Conservation (phyloP, 2,113 vertebrate species). For the Tursiops truncatus region DNA sequence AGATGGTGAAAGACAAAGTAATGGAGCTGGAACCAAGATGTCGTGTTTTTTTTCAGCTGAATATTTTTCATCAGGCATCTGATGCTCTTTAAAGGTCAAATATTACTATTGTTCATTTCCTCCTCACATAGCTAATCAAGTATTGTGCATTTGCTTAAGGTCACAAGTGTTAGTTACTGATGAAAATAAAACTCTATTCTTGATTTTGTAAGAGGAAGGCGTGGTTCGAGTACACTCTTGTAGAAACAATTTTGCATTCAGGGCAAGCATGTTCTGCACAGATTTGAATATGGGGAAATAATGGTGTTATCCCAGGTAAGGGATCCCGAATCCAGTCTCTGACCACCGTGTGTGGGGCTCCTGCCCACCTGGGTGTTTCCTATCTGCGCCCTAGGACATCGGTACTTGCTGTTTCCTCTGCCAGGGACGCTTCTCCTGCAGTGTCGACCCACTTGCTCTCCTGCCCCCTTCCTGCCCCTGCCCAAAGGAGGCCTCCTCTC, state of each 20-base stretch:
- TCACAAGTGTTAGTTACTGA: neutral
- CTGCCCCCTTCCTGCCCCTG: too few species aligned
- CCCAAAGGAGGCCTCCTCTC: neutral
- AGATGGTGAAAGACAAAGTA: neutral
- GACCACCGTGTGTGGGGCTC: fast-evolving
- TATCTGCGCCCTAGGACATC: neutral
- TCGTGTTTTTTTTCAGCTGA: neutral
- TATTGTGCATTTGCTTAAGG: conserved; percentile 28
- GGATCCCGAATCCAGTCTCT: fast-evolving
- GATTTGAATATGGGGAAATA: neutral
- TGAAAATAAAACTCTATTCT: neutral
- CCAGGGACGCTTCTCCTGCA: neutral
- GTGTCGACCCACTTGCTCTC: neutral
- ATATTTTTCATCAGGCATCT: neutral
- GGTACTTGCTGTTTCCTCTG: neutral
- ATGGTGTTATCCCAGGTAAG: too few species aligned
- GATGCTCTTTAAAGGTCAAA: conserved; percentile 78
- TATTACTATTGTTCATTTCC: conserved; percentile 65
- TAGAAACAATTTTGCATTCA: neutral
- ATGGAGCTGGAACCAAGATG: neutral
- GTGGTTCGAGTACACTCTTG: neutral
- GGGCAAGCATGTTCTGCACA: fast-evolving
- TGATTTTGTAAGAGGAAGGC: fast-evolving
- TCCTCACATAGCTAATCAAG: conserved; percentile 71
- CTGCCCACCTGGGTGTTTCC: neutral